Percentiles rank a stretch among this genome's conserved stretches.
Conservation (phyloP, 2,888 invertebrate species). For the Endomychus coccineus region DNA sequence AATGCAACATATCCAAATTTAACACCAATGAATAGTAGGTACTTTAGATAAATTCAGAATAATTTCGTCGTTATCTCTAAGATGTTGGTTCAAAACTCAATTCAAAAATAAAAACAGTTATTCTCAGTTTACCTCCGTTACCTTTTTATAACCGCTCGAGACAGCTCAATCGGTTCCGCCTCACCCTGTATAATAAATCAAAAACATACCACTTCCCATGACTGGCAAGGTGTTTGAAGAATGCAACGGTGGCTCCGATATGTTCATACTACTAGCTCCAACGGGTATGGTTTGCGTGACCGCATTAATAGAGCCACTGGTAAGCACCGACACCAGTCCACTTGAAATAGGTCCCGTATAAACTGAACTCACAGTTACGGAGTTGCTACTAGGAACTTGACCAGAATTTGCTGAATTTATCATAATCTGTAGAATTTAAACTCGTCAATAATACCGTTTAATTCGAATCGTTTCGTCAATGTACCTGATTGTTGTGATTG, state of each 20-base stretch:
- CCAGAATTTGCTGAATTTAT: conserved; percentile 8
- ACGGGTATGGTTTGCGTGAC: conserved; percentile 39
- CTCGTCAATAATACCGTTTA: not conserved
- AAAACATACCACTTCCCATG: conserved; percentile 31
- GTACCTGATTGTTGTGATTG: conserved; percentile 32
- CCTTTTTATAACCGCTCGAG: no score
- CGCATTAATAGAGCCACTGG: conserved; percentile 28
- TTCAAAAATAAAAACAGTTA: no score
- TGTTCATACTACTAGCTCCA: conserved; percentile 26
- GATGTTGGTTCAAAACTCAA: no score
- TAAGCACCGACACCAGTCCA: conserved; percentile 41
- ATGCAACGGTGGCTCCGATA: conserved; percentile 9
- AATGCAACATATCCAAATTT: no score
- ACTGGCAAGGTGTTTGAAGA: no score
- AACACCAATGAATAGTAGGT: no score
- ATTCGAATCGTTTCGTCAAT: conserved; percentile 11
- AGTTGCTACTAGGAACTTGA: conserved; percentile 24
- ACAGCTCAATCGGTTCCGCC: no score
- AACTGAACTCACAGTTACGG: conserved; percentile 40
- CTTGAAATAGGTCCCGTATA: conserved; percentile 37
- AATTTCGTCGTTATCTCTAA: no score
- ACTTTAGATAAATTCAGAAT: no score
- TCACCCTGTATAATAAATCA: no score
- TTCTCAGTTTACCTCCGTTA: no score
- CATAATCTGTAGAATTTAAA: conserved; percentile 9